These are phyloP conservation scores for Himalopsyche anomala DNA, from an alignment of 2,888 invertebrate genomes.

Conservation along the genomic window DNA sequence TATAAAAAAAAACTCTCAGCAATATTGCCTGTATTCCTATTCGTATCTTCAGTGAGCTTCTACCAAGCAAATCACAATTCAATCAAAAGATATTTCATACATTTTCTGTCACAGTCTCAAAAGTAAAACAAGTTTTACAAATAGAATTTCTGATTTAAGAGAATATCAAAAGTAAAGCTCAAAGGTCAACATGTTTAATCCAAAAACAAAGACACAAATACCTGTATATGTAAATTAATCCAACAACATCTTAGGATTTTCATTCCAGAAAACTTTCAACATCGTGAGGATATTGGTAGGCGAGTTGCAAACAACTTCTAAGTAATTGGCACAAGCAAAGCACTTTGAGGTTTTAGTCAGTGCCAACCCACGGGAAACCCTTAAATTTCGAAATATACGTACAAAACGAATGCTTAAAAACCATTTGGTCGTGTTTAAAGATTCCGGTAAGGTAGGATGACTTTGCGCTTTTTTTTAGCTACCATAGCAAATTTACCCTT, in stretches of 20 bases:
- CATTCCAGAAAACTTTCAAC: constrained; percentile 2
- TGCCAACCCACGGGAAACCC: background rate
- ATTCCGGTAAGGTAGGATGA: too few relatives aligned
- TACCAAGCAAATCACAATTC: too few relatives aligned
- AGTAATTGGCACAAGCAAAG: background rate
- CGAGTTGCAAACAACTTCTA: background rate
- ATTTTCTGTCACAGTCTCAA: background rate
- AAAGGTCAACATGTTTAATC: background rate
- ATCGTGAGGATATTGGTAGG: background rate
- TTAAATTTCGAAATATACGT: background rate
- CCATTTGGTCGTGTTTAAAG: too few relatives aligned
- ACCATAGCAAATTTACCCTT: too few relatives aligned
- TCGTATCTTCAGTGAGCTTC: too few relatives aligned
- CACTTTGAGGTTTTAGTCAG: background rate
- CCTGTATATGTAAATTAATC: constrained; percentile 8
- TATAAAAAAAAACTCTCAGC: too few relatives aligned
- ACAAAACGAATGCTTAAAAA: background rate
- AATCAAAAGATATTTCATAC: too few relatives aligned
- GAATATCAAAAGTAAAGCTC: background rate
- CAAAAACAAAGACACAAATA: background rate
- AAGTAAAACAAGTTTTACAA: background rate
- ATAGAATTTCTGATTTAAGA: background rate
- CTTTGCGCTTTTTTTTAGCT: too few relatives aligned
- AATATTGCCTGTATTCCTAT: too few relatives aligned
- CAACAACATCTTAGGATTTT: background rate